phyloP scores from a whole-genome alignment of 2,888 invertebrate genomes.

The Linyphia triangularis region DNA sequence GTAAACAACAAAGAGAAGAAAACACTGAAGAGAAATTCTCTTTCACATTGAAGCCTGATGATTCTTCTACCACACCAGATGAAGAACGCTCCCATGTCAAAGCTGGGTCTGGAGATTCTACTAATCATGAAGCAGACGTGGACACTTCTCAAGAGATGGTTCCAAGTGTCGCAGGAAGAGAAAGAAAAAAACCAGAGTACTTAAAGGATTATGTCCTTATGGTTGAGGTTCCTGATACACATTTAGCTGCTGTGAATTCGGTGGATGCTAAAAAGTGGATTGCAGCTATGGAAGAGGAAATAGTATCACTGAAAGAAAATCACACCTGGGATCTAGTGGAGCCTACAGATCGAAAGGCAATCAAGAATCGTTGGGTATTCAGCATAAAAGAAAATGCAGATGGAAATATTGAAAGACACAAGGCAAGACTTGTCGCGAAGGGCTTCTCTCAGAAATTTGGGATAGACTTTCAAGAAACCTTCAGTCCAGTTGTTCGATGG shows the following conservation, averaged over 20 bases:
- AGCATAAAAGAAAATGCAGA: slow-evolving; percentile 16
- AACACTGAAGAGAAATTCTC: no score
- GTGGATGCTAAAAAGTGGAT: neutral
- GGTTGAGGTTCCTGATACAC: neutral
- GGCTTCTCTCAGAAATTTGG: slow-evolving; percentile 73
- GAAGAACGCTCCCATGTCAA: neutral
- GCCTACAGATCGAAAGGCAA: neutral
- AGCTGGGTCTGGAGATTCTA: neutral
- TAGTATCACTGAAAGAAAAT: neutral
- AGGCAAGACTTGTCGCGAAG: slow-evolving; percentile 77
- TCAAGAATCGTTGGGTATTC: slow-evolving; percentile 21
- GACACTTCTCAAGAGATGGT: neutral
- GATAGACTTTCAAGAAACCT: slow-evolving; percentile 76
- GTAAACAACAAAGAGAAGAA: neutral
- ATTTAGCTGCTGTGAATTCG: neutral
- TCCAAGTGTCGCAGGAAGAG: neutral
- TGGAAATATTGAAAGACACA: slow-evolving; percentile 58
- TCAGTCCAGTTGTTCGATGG: slow-evolving; percentile 71
- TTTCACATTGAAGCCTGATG: no score
- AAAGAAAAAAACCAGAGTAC: neutral
- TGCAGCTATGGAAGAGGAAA: slow-evolving; percentile 20
- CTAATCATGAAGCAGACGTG: neutral
- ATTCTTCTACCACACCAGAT: neutral
- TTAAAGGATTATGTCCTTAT: neutral
- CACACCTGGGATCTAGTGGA: slow-evolving; percentile 19